A percentile compares a stretch with the other conserved stretches of the same genome.
phyloP scores from a whole-genome alignment of 2,888 invertebrate species.

The Ectemnius lituratus region DNA sequence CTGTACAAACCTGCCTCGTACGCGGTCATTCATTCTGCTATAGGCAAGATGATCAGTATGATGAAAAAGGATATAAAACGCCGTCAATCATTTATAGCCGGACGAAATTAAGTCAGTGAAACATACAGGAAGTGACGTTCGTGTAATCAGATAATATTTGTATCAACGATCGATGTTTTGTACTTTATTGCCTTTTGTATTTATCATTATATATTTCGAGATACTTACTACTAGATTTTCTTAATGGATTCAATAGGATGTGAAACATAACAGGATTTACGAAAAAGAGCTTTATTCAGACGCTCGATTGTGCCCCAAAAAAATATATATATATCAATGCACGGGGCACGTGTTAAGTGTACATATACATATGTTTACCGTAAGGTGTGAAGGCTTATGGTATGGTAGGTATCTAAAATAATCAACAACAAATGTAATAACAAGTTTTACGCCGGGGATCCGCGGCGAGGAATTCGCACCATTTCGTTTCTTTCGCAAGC shows the following conservation, averaged over 20 bases:
- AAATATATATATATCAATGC: neutral
- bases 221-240: no score
- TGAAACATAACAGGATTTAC: slow-evolving; percentile 29
- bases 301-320: no score
- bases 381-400: slow-evolving; percentile 58
- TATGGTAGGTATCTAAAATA: slow-evolving; percentile 66
- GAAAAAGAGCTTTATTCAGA: slow-evolving; percentile 41
- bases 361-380: slow-evolving; percentile 25
- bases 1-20: slow-evolving; percentile 78
- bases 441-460: slow-evolving; percentile 65
- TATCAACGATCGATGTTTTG: no score
- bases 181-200: no score
- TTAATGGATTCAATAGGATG: no score
- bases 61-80: slow-evolving; percentile 55
- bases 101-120: no score
- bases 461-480: slow-evolving; percentile 48
- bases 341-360: slow-evolving; percentile 33
- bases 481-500: slow-evolving; percentile 26
- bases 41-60: slow-evolving; percentile 77
- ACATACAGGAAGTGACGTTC: no score
- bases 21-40: slow-evolving; percentile 79
- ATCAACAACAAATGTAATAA: slow-evolving; percentile 74
- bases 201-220: no score
- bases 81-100: neutral
- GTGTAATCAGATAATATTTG: no score